Base-by-base conservation (phyloP, 2,113 vertebrate species). In the Cervus canadensis region DNA sequence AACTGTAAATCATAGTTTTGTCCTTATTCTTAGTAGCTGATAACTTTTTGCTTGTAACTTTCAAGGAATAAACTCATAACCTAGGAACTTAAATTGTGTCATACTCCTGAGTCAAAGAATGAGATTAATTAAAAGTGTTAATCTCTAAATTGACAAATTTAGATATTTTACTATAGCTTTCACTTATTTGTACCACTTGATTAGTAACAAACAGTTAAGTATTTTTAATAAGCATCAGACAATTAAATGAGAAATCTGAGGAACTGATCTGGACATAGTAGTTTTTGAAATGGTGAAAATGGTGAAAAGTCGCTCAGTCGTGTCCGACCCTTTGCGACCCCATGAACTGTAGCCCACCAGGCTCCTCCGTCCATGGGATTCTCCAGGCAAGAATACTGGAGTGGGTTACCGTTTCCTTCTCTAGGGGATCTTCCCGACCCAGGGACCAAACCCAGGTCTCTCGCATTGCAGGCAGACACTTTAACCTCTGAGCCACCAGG, bases 81-180 rank as follows among this genome's bases (percentile, higher is more conserved):
- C 6, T 16, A 21, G 30, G 40, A 36, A 19, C 50, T 89, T 64
- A 82, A 67, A 12, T 76, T 79, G 59, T 4, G 23, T 54, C 50
- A 7, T 57, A 71, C 10, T 60, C n/a, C 45, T 83, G 30, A 90
- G 28, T 19, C 78, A 43, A 93, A 87, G 45, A 78, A 89, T 86
- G 17, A 95, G 54, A 82, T 85, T 81, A 93, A 85, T 86, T 85
- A n/a, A 91, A 97, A 96, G 81, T 26, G n/a, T 76, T 83, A 17
- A 93, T 91, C 36, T 97, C 59, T 89, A 76, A 90, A 79, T 48
- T 57, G 83, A 76, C 8, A 94, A 45, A 7, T 28, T 71, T 79
- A 74, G 30, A 17, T 25, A 87, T 88, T 96, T 97, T 86, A 45
- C 45, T 62, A 36, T 88, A 83, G 43, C 7, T 88, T 96, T 97